Base-by-base conservation (phyloP, 1,140 invertebrate genomes). In the Leptestheria dahalacensis region DNA sequence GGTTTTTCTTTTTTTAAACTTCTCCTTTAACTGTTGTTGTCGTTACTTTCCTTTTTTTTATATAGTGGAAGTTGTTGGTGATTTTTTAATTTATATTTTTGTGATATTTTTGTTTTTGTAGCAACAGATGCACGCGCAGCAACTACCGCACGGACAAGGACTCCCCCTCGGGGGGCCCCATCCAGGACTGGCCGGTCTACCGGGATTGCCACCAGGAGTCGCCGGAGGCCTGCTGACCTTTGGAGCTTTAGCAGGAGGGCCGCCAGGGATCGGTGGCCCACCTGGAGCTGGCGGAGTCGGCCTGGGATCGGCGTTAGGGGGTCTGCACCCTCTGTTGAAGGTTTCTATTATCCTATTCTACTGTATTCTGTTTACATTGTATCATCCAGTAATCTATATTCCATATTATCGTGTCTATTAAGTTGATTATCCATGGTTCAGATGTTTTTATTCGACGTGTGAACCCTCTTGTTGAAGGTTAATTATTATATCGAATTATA, bases 41-140 rank as follows among this genome's bases (percentile, higher is more conserved):
- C n/a, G n/a, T n/a, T n/a, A n/a, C n/a, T n/a, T n/a, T n/a, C n/a
- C n/a, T n/a, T n/a, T n/a, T n/a, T n/a, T n/a, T n/a, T n/a, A n/a
- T n/a, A n/a, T n/a, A n/a, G n/a, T n/a, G n/a, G n/a, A n/a, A n/a
- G n/a, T n/a, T n/a, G n/a, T n/a, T n/a, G n/a, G n/a, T n/a, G n/a
- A n/a, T n/a, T n/a, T n/a, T n/a, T n/a, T n/a, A n/a, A n/a, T n/a
- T n/a, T n/a, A 47, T 25, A 49, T 58, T 49, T 47, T 23, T 48
- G 24, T 47, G 47, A 24, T 48, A 28, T 21, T 49, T 48, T 21
- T 20, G 12, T 59, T 23, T 6, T 23, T 21, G 41, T 66, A 76
- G 75, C 75, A 77, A 70, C 76, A 77, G 69, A 76, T 77, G 73
- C 75, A 77, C 62, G 74, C 74, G 15, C 64, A 75, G 70, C 71